Evolutionary conservation across 2,888 invertebrate genomes (phyloP).

Genomic region (Poecilus cupreus): DNA sequence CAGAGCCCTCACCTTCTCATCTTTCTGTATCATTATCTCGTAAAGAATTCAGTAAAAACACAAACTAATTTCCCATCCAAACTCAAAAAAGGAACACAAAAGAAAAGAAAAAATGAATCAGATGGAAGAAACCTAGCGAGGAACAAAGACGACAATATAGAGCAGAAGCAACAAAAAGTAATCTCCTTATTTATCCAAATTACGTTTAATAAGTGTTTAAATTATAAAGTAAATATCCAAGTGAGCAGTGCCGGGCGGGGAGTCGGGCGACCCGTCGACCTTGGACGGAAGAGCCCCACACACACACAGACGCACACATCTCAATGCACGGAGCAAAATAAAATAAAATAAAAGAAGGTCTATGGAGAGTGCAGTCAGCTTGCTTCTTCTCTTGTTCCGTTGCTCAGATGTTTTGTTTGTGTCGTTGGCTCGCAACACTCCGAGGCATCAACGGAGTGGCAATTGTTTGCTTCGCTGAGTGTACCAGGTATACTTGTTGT

Average conservation of each 20-base stretch:
- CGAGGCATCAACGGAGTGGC: constrained; percentile 1
- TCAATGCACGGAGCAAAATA: constrained; percentile 46
- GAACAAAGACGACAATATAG: constrained; percentile 32
- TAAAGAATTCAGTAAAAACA: constrained; percentile 42
- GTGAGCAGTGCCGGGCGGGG: constrained; percentile 61
- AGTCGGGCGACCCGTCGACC: constrained; percentile 61
- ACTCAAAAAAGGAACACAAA: constrained; percentile 31
- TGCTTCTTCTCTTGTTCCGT: constrained; percentile 44
- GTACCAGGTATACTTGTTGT: constrained; percentile 50
- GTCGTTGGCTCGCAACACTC: constrained; percentile 32
- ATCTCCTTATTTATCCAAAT: constrained; percentile 66
- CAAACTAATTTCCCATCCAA: constrained; percentile 48
- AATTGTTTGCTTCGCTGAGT: constrained; percentile 33
- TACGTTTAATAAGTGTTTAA: constrained; percentile 66
- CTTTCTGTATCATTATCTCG: constrained; percentile 43
- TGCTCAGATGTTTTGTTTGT: constrained; percentile 44
- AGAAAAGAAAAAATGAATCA: neutral
- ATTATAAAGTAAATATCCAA: constrained; percentile 65
- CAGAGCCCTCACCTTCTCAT: constrained; percentile 33
- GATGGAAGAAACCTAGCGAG: constrained; percentile 56
- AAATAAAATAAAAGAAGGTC: constrained; percentile 45
- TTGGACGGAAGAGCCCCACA: constrained; percentile 59
- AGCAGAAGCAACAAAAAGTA: constrained; percentile 50
- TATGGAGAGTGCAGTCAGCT: constrained; percentile 41
- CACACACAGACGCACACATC: constrained; percentile 33